Conservation (phyloP, 2,888 invertebrate species). For the Microdon myrmicae region DNA sequence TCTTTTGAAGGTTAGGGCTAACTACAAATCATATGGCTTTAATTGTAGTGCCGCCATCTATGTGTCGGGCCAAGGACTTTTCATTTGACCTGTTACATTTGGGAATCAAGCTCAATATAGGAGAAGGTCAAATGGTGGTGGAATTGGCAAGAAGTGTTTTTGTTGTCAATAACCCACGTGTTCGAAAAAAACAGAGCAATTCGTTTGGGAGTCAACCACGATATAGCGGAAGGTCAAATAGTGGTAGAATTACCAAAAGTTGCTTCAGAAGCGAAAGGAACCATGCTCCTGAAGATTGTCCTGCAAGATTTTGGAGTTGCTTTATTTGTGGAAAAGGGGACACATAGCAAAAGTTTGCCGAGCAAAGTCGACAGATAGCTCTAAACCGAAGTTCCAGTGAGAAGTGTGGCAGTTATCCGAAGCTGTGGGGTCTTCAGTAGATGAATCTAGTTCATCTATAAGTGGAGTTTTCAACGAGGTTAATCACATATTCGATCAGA, state of each 20-base stretch:
- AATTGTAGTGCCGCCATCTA: no score
- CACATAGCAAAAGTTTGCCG: slow-evolving; percentile 9
- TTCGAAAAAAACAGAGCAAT: no score
- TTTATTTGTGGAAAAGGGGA: slow-evolving; percentile 4
- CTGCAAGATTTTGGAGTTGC: slow-evolving; percentile 2
- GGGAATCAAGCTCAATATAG: no score
- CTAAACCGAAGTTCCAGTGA: not conserved
- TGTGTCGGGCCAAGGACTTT: no score
- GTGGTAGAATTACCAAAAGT: not conserved
- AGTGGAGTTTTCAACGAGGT: no score
- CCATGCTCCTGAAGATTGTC: not conserved
- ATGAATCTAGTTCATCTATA: no score
- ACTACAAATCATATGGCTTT: no score
- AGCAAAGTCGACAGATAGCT: not conserved
- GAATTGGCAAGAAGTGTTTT: no score
- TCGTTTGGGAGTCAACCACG: not conserved
- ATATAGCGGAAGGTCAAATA: not conserved
- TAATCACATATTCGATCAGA: slow-evolving; percentile 3
- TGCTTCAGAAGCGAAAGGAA: slow-evolving; percentile 1
- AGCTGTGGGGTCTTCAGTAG: not conserved
- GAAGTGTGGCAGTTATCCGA: not conserved
- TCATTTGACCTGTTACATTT: no score
- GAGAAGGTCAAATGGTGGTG: no score
- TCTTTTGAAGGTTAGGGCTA: no score
- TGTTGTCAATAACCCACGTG: not conserved